phyloP scores from a whole-genome alignment of 2,888 invertebrate species.

The Melieria picta region DNA sequence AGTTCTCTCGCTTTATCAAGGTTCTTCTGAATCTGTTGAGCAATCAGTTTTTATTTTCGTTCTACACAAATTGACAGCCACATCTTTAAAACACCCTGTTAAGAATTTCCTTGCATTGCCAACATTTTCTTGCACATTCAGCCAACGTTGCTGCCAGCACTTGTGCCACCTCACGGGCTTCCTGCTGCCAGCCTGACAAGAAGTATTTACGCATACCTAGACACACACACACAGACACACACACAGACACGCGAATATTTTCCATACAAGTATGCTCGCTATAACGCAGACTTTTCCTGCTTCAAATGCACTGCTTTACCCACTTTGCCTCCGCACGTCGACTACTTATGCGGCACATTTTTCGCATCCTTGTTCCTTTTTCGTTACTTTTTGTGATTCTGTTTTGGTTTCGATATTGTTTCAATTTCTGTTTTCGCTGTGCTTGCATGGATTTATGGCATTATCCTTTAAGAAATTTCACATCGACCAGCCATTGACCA shows the following conservation, averaged over 20 bases:
- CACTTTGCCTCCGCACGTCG: too few relatives aligned
- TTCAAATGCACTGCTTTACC: background rate
- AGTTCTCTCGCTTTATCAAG: too few relatives aligned
- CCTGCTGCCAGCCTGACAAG: background rate
- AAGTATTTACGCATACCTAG: background rate
- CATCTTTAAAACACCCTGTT: too few relatives aligned
- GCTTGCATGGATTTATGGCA: constrained; percentile 35
- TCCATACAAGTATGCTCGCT: constrained; percentile 3
- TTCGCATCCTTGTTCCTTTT: background rate
- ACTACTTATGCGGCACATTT: too few relatives aligned
- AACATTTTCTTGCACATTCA: too few relatives aligned
- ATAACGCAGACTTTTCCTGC: background rate
- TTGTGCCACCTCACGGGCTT: too few relatives aligned
- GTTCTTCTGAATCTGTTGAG: too few relatives aligned
- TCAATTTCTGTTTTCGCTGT: constrained; percentile 21
- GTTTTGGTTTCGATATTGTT: constrained; percentile 6
- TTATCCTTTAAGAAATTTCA: constrained; percentile 36
- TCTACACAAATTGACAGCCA: too few relatives aligned
- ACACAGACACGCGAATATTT: background rate
- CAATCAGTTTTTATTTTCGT: too few relatives aligned
- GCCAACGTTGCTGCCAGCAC: too few relatives aligned
- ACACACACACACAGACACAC: background rate
- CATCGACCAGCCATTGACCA: constrained; percentile 33
- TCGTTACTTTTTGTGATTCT: background rate
- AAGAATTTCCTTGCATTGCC: too few relatives aligned